Conservation (phyloP, 2,797 vertebrate species). For the Phataginus tricuspis region DNA sequence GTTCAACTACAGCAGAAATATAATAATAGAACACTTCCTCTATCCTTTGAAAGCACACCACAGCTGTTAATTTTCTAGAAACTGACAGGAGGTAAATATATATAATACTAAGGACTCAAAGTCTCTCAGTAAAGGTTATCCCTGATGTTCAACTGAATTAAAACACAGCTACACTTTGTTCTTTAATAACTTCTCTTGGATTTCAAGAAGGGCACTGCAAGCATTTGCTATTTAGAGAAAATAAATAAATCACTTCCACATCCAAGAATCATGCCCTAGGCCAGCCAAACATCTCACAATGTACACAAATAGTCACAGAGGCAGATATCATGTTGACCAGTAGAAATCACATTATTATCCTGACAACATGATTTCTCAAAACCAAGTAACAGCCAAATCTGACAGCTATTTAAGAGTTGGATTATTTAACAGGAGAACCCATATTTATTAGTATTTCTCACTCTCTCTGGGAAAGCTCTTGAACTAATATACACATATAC, state of each 20-base stretch:
- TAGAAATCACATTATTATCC: not conserved
- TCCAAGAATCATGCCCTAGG: not conserved
- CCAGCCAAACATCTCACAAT: constrained; percentile 18
- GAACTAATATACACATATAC: not conserved
- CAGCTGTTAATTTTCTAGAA: not conserved
- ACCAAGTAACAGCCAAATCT: constrained; percentile 33
- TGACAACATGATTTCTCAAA: not conserved
- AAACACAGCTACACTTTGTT: not conserved
- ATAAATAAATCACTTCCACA: constrained; percentile 31
- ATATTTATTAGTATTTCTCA: constrained; percentile 12
- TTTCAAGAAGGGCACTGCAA: constrained; percentile 1
- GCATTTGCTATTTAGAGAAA: not conserved
- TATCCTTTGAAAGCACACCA: not conserved
- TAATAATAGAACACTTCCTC: not conserved
- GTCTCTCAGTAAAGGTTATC: constrained; percentile 8
- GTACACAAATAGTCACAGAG: not conserved
- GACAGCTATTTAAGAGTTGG: not conserved
- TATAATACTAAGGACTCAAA: not conserved
- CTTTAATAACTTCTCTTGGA: constrained; percentile 5
- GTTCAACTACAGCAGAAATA: not conserved
- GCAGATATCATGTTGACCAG: not conserved
- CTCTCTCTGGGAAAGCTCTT: constrained; percentile 31
- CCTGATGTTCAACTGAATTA: not conserved
- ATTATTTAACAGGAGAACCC: constrained; percentile 17
- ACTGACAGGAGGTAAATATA: not conserved